phyloP scores from a whole-genome alignment of 2,888 invertebrate species.

The Orchestes rusci region DNA sequence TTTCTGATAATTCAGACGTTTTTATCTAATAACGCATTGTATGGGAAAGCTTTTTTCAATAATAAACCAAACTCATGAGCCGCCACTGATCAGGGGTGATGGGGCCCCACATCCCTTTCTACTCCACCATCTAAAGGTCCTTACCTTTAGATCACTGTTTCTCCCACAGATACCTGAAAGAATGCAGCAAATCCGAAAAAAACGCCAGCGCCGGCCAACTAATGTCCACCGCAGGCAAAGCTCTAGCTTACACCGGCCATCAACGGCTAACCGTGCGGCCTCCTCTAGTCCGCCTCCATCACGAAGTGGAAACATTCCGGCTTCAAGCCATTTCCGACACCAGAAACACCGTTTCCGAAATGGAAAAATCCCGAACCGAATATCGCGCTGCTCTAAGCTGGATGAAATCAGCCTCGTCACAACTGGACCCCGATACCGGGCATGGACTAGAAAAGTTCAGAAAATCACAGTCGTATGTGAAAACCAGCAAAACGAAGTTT shows the following conservation, averaged over 20 bases:
- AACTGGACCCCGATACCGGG: slow-evolving; percentile 94
- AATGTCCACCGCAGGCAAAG: slow-evolving; percentile 77
- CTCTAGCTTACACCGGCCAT: slow-evolving; percentile 62
- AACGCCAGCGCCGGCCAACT: slow-evolving; percentile 81
- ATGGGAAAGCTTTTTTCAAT: no score
- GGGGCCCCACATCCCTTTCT: no score
- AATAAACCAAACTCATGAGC: no score
- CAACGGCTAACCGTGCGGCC: slow-evolving; percentile 82
- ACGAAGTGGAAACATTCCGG: slow-evolving; percentile 95
- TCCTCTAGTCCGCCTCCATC: slow-evolving; percentile 81
- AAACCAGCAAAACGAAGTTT: slow-evolving; percentile 77
- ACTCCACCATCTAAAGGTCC: no score
- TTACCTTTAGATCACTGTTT: no score
- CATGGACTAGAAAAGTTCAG: slow-evolving; percentile 93
- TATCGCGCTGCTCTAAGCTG: slow-evolving; percentile 93
- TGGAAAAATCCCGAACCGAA: slow-evolving; percentile 93
- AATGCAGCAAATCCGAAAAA: slow-evolving; percentile 81
- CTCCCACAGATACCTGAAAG: slow-evolving; percentile 67
- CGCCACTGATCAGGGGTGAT: no score
- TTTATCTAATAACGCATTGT: no score
- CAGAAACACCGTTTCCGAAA: slow-evolving; percentile 60
- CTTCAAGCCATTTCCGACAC: slow-evolving; percentile 93
- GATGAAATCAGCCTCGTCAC: slow-evolving; percentile 97
- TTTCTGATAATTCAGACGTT: no score
- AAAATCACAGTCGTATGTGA: slow-evolving; percentile 76